Base-by-base conservation (phyloP, 2,888 invertebrate genomes). In the Meiosimyza decipiens region DNA sequence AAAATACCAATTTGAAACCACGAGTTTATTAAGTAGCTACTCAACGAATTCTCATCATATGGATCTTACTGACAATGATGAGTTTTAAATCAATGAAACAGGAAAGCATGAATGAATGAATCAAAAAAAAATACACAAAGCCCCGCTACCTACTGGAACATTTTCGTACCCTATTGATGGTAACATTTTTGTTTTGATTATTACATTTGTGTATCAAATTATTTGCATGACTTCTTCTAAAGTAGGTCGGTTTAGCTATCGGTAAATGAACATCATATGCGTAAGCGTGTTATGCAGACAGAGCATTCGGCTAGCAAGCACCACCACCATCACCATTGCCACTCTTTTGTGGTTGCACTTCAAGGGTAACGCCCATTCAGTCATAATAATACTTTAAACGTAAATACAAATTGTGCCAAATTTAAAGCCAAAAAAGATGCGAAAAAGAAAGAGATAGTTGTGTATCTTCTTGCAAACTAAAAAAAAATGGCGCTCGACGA, bases 1-100 rank as follows among this genome's bases (percentile, higher is more conserved):
- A 84, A 82, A 84, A 83, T 79, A 40, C 40, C 40, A 40, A 83
- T 81, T 81, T 82, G 79, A 80, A 81, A 77, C 82, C 80, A 77
- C 80, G 47, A 47, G 13, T 22, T 40, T 40, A 40, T 40, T 40
- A 40, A 40, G 40, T 40, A 40, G 22, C 60, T 62, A 22, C n/a
- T 22, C 47, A 6, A 28, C 28, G 28, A 15, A 57, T 12, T 57
- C 22, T 57, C 15, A 28, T 15, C 28, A 28, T 12, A 57, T 57
- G 28, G 13, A 57, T 6, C 9, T 13, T 16, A 66, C 33, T 33
- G 18, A 40, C 40, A 9, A 47, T 60, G 60, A 70, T 63, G 40
- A 62, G 54, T 54, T 62, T 52, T 33, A 47, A 71, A 52, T 63
- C 28, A 71, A 64, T 50, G 59, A 57, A 67, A 67, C 55, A 55